A percentile compares a stretch with the other conserved stretches of the same genome.
Evolutionary conservation across 2,113 vertebrate species (phyloP).

Genomic region (Galbula dea): DNA sequence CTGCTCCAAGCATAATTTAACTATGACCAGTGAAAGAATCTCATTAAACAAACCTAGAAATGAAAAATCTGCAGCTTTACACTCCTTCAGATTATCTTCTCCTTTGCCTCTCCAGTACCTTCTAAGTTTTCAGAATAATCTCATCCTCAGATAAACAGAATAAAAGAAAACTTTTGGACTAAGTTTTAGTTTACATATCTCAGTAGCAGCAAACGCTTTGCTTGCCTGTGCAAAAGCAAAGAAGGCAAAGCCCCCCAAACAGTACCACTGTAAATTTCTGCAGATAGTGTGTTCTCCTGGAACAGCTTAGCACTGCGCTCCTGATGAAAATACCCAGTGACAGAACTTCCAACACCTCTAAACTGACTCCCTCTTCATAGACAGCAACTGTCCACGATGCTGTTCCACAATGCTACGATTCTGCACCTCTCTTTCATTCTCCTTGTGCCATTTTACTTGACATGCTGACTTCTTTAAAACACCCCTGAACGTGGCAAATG

Average conservation of each 20-base stretch:
- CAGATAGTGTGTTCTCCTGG: background rate
- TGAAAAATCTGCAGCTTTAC: background rate
- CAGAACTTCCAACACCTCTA: background rate
- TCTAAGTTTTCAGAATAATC: background rate
- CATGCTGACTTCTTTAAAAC: background rate
- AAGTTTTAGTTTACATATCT: background rate
- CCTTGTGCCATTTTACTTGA: background rate
- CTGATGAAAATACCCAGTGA: background rate
- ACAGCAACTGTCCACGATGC: background rate
- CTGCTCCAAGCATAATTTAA: constrained; percentile 63
- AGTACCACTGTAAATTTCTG: background rate
- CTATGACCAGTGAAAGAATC: background rate
- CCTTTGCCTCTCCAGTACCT: background rate
- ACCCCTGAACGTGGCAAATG: background rate
- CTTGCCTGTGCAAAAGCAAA: background rate
- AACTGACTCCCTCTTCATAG: background rate
- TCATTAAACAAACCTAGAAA: background rate
- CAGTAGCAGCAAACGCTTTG: background rate
- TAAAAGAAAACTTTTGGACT: background rate
- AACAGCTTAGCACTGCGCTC: background rate
- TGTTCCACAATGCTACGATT: background rate
- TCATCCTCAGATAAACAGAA: background rate
- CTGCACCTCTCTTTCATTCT: background rate
- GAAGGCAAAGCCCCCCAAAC: background rate
- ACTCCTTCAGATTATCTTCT: background rate